Conservation (phyloP, 2,797 vertebrate genomes). For the Fistularia tabacaria region DNA sequence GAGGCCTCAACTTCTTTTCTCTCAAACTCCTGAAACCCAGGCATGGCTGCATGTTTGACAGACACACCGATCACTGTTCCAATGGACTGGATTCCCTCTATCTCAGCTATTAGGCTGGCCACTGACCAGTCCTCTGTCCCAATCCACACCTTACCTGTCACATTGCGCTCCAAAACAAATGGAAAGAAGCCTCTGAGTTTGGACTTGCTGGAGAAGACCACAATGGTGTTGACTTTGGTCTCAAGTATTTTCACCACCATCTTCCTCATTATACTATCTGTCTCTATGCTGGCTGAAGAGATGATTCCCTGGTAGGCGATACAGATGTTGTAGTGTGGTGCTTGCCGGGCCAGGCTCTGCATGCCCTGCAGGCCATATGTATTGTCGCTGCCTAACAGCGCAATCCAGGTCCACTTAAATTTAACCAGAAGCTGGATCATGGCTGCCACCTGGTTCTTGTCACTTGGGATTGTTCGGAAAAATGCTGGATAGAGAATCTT, state of each 20-base stretch:
- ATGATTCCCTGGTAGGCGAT: conserved; percentile 80
- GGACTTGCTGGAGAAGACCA: conserved; percentile 76
- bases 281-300: conserved; percentile 22
- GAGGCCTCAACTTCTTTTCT: conserved; percentile 44
- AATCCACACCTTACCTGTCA: conserved; percentile 79
- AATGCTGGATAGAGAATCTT: conserved; percentile 74
- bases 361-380: conserved; percentile 76
- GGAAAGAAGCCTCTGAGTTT: conserved; percentile 66
- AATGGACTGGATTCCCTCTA: conserved; percentile 62
- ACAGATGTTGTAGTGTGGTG: conserved; percentile 62
- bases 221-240: conserved; percentile 72
- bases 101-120: conserved; percentile 62
- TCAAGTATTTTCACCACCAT: conserved; percentile 63
- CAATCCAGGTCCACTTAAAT: conserved; percentile 82
- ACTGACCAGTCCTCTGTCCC: conserved; percentile 82
- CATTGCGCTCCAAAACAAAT: conserved; percentile 65
- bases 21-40: conserved; percentile 71
- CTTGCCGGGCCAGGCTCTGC: conserved; percentile 59
- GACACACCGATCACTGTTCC: conserved; percentile 81
- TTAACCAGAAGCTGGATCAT: conserved; percentile 70
- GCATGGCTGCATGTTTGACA: conserved; percentile 55
- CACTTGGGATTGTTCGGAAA: conserved; percentile 79
- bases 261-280: conserved; percentile 43
- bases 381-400: conserved; percentile 77
- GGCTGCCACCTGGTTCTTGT: conserved; percentile 77